These are phyloP conservation scores for Sminthopsis crassicaudata DNA, from an alignment of 2,113 vertebrate genomes.

Conservation along the genomic window DNA sequence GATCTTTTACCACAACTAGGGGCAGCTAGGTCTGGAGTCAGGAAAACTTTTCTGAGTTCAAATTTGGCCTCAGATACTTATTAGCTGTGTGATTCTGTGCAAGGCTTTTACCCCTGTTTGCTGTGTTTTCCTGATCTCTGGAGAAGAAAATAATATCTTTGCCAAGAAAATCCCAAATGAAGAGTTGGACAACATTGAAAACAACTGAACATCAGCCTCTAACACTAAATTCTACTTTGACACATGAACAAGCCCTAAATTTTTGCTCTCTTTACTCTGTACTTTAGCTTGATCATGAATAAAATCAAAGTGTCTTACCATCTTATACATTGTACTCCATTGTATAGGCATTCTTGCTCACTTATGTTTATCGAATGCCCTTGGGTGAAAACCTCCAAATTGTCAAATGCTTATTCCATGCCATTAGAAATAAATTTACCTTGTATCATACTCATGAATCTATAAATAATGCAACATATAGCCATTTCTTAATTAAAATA, in stretches of 20 bases:
- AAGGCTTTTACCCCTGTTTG: too few relatives aligned
- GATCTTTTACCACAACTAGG: background rate
- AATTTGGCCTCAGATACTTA: background rate
- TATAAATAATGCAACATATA: background rate
- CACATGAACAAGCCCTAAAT: background rate
- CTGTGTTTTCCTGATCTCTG: background rate
- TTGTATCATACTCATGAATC: background rate
- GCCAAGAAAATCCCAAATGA: background rate
- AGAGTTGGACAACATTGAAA: background rate
- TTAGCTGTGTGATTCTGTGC: too few relatives aligned
- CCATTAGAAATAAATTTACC: constrained; percentile 41
- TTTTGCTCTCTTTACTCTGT: constrained; percentile 2
- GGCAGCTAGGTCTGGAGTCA: background rate
- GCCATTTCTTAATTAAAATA: background rate
- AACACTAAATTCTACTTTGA: background rate
- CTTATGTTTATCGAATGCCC: background rate
- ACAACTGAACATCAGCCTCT: background rate
- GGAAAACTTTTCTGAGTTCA: background rate
- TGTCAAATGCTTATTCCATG: background rate
- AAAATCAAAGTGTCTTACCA: constrained; percentile 16
- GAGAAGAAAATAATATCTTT: background rate
- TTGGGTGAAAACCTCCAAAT: background rate
- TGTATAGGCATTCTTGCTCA: background rate
- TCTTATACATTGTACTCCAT: background rate
- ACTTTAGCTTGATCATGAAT: constrained; percentile 47